Evolutionary conservation across 2,888 invertebrate species (phyloP).

Genomic region (Lampropteryx suffumata): DNA sequence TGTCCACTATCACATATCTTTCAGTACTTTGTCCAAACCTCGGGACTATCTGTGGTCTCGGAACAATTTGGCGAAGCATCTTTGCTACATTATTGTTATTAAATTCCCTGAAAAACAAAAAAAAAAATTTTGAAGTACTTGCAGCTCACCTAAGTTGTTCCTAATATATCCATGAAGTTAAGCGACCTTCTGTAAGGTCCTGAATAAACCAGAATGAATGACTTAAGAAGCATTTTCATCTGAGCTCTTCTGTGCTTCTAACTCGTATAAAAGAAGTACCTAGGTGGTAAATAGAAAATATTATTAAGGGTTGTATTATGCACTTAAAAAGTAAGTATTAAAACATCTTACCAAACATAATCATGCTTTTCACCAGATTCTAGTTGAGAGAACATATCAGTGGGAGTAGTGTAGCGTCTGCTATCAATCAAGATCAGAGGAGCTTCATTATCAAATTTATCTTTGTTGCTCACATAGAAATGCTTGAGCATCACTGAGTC

Average conservation of each 20-base stretch:
- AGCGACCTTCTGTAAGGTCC: no score
- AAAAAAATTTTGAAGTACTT: no score
- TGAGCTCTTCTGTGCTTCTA: no score
- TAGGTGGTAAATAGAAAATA: no score
- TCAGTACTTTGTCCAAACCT: conserved; percentile 90
- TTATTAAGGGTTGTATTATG: no score
- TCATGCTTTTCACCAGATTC: conserved; percentile 44
- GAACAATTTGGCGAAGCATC: conserved; percentile 87
- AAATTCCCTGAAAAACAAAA: conserved; percentile 85
- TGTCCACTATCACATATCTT: conserved; percentile 89
- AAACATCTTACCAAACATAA: conserved; percentile 67
- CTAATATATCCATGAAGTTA: no score
- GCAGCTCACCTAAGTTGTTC: no score
- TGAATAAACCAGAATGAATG: no score
- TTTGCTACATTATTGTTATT: conserved; percentile 90
- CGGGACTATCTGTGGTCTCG: conserved; percentile 86
- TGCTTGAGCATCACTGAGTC: conserved; percentile 78
- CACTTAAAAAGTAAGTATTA: no score
- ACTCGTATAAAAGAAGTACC: no score
- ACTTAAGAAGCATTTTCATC: no score
- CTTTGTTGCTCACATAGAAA: conserved; percentile 82
- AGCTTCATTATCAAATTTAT: conserved; percentile 85
- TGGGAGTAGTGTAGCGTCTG: conserved; percentile 61
- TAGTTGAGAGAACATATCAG: conserved; percentile 59
- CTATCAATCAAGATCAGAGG: conserved; percentile 77